phyloP scores from a whole-genome alignment of 2,888 invertebrate species.

The Conus canariensis region DNA sequence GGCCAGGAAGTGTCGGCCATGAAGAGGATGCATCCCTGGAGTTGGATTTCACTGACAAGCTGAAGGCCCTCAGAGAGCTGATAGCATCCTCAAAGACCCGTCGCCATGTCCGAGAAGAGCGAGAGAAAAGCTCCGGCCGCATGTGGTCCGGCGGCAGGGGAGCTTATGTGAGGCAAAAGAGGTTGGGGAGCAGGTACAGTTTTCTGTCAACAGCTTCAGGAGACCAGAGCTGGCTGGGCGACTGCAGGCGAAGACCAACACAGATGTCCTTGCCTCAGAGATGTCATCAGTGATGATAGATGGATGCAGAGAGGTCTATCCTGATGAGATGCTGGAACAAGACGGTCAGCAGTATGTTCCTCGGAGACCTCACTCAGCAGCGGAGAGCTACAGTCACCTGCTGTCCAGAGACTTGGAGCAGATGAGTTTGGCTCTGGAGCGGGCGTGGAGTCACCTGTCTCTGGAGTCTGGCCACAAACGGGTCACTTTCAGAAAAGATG shows the following conservation, averaged over 20 bases:
- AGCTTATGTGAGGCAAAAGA: constrained; percentile 7
- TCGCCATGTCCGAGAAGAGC: neutral
- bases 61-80: constrained; percentile 33
- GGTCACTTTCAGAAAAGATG: neutral
- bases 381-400: constrained; percentile 29
- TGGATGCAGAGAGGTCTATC: neutral
- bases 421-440: constrained; percentile 20
- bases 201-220: constrained; percentile 31
- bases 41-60: constrained; percentile 40
- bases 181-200: constrained; percentile 29
- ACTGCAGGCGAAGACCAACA: neutral
- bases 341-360: neutral
- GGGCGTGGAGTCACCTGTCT: neutral
- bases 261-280: neutral
- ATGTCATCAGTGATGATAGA: neutral
- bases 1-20: neutral
- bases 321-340: neutral
- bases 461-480: neutral
- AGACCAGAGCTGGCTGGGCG: neutral
- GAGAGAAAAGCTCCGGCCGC: neutral
- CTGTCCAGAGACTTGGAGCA: constrained; percentile 8
- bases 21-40: neutral
- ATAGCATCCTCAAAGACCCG: constrained; percentile 34
- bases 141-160: constrained; percentile 20
- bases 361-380: neutral